phyloP scores from a whole-genome alignment of 1,140 invertebrate species.

The Globodera ellingtonae region DNA sequence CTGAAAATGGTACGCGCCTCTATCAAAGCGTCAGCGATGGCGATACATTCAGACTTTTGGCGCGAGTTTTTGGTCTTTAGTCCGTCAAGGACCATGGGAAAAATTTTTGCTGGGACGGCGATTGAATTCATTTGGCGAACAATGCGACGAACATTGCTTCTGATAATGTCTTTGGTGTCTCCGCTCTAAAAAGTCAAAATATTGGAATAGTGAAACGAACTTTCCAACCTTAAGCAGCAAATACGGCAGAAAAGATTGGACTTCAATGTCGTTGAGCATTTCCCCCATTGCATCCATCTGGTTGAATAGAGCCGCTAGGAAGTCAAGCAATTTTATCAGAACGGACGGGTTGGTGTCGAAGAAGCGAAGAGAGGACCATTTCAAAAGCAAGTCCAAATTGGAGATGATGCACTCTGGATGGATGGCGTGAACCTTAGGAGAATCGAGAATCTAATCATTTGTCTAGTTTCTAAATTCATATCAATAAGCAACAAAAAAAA shows the following conservation, averaged over 20 bases:
- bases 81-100: constrained; percentile 86
- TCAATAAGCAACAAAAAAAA: constrained; percentile 26
- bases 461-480: no score
- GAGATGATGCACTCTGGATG: constrained; percentile 79
- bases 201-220: constrained; percentile 13
- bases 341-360: constrained; percentile 98
- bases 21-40: constrained; percentile 83
- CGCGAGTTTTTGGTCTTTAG: constrained; percentile 89
- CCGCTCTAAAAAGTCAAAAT: constrained; percentile 74
- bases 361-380: constrained; percentile 92
- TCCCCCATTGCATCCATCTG: constrained; percentile 80
- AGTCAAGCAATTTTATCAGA: constrained; percentile 88
- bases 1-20: constrained; percentile 66
- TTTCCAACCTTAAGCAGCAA: constrained; percentile 77
- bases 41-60: constrained; percentile 90
- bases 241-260: constrained; percentile 89
- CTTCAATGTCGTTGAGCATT: constrained; percentile 84
- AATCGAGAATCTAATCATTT: no score
- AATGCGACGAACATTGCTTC: constrained; percentile 82
- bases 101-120: constrained; percentile 86
- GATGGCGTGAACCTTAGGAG: constrained; percentile 73
- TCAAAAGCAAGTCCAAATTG: constrained; percentile 90
- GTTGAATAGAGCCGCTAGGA: constrained; percentile 80
- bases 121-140: constrained; percentile 82
- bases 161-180: constrained; percentile 90